Evolutionary conservation across 2,888 invertebrate species (phyloP).

Genomic region (Hypomecis atomaria): DNA sequence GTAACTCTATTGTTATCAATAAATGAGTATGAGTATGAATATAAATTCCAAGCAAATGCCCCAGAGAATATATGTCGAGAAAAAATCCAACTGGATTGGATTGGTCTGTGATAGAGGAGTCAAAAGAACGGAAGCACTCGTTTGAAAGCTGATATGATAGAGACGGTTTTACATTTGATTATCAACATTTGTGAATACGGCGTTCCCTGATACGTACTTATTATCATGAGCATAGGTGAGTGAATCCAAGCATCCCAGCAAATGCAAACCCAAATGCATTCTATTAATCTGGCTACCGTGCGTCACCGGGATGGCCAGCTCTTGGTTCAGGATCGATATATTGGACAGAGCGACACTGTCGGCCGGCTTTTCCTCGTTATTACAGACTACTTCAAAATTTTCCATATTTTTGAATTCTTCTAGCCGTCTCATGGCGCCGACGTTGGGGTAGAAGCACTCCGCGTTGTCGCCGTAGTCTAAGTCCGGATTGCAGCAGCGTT

Average conservation of each 20-base stretch:
- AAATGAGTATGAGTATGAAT: no score
- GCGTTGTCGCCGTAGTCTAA: slow-evolving; percentile 55
- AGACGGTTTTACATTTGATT: no score
- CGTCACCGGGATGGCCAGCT: slow-evolving; percentile 91
- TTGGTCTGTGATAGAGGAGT: no score
- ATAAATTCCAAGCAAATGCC: no score
- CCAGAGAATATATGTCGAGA: no score
- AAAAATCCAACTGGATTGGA: no score
- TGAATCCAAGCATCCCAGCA: slow-evolving; percentile 95
- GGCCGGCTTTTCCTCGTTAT: slow-evolving; percentile 57
- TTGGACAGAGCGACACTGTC: slow-evolving; percentile 68
- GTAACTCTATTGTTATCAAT: no score
- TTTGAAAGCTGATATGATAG: no score
- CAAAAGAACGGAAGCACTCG: no score
- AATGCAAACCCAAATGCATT: slow-evolving; percentile 95
- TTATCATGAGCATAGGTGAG: slow-evolving; percentile 92
- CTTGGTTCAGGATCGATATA: slow-evolving; percentile 90
- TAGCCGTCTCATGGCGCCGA: slow-evolving; percentile 71
- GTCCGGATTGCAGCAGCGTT: slow-evolving; percentile 71
- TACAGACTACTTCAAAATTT: slow-evolving; percentile 64
- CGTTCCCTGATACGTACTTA: slow-evolving; percentile 68
- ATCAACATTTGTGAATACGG: no score
- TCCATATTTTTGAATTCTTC: slow-evolving; percentile 75
- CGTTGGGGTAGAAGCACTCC: slow-evolving; percentile 57
- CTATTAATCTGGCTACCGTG: slow-evolving; percentile 89